phyloP scores from a whole-genome alignment of 2,113 vertebrate genomes.

The Gasterosteus nipponicus region DNA sequence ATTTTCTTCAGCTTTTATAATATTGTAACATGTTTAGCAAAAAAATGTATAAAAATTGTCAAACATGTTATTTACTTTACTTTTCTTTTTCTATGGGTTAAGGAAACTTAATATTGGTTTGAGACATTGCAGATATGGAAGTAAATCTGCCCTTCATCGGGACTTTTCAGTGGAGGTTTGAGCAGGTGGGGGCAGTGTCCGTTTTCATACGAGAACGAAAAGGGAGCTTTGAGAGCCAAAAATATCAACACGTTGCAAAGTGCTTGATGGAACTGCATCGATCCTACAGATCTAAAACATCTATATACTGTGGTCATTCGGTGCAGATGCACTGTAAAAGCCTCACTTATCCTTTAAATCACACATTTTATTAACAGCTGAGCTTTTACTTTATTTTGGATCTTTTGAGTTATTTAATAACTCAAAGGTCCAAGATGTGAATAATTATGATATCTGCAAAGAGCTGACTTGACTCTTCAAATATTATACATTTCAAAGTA shows the following conservation, averaged over 20 bases:
- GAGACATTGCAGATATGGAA: constrained; percentile 15
- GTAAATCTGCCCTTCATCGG: constrained; percentile 17
- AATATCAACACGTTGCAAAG: constrained; percentile 42
- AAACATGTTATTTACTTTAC: background rate
- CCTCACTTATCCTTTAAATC: constrained; percentile 28
- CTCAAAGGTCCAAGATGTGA: background rate
- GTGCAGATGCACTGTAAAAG: constrained; percentile 16
- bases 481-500: background rate
- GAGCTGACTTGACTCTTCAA: background rate
- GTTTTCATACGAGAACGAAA: constrained; percentile 17
- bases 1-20: background rate
- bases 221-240: constrained; percentile 26
- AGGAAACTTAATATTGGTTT: constrained; percentile 9
- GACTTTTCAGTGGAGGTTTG: constrained; percentile 6
- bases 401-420: background rate
- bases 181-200: constrained; percentile 19
- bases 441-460: background rate
- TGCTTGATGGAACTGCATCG: constrained; percentile 26
- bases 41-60: background rate
- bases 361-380: constrained; percentile 16
- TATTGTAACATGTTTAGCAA: background rate
- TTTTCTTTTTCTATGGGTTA: background rate
- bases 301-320: constrained; percentile 14
- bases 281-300: constrained; percentile 35
- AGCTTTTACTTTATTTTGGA: constrained; percentile 5